Evolutionary conservation across 2,113 vertebrate species (phyloP).

Genomic region (Albula goreensis): DNA sequence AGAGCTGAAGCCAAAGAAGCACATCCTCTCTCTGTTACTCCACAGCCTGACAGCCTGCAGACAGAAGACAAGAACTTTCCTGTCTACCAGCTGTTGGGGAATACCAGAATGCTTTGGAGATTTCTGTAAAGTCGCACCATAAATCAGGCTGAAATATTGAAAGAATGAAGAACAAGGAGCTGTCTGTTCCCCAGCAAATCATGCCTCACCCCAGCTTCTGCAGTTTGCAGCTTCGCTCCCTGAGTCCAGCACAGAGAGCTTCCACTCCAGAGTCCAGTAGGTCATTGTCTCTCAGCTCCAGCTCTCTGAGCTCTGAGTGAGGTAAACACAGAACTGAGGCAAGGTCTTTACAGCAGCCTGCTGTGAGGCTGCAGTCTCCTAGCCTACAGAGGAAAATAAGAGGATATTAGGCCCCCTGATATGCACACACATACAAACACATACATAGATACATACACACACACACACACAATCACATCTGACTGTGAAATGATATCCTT

Average conservation of each 20-base stretch:
- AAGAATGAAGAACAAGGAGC: too few relatives aligned
- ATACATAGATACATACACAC: not conserved
- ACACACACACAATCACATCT: too few relatives aligned
- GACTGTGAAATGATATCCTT: not conserved
- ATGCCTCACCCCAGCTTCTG: constrained; percentile 41
- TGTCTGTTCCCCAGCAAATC: not conserved
- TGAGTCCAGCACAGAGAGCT: constrained; percentile 45
- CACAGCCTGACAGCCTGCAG: constrained; percentile 42
- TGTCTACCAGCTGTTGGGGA: constrained; percentile 39
- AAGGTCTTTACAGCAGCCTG: constrained; percentile 40
- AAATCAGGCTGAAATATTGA: not conserved
- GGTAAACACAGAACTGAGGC: constrained; percentile 38
- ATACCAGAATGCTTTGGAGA: not conserved
- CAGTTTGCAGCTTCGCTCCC: constrained; percentile 42
- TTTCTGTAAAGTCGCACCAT: not conserved
- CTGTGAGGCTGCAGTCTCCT: constrained; percentile 39
- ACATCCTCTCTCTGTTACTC: constrained; percentile 30
- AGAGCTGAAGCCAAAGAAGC: constrained; percentile 16
- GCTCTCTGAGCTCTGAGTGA: constrained; percentile 36
- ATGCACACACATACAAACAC: not conserved
- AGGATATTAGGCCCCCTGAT: not conserved
- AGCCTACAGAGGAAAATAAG: constrained; percentile 22
- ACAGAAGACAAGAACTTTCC: constrained; percentile 34
- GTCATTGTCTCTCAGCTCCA: constrained; percentile 49
- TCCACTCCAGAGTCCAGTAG: constrained; percentile 37